Percentiles rank a stretch among this genome's conserved stretches.
phyloP scores from a whole-genome alignment of 2,797 vertebrate species.

The Borostomias antarcticus region DNA sequence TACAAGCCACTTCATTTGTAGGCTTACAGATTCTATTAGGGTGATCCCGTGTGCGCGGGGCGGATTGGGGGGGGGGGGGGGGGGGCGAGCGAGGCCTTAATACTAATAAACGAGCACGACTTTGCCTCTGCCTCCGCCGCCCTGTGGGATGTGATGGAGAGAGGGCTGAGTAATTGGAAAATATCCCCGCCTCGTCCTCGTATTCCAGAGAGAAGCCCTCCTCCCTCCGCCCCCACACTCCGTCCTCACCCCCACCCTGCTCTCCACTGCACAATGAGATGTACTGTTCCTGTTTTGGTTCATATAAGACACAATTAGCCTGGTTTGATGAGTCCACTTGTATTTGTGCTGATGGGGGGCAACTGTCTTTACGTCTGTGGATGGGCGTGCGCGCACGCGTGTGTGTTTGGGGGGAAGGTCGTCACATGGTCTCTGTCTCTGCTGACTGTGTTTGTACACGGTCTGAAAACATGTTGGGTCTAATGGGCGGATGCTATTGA shows the following conservation, averaged over 20 bases:
- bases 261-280: constrained; percentile 44
- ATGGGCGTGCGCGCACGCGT: constrained; percentile 2
- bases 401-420: neutral
- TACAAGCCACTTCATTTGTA: constrained; percentile 61
- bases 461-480: constrained; percentile 9
- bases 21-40: constrained; percentile 61
- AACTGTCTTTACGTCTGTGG: neutral
- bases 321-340: constrained; percentile 16
- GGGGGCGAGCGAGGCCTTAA: constrained; percentile 50
- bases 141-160: constrained; percentile 58
- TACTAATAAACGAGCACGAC: constrained; percentile 71
- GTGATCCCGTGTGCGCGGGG: constrained; percentile 38
- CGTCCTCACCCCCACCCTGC: constrained; percentile 12
- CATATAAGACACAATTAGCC: constrained; percentile 51
- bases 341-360: neutral
- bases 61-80: neutral
- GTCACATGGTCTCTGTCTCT: constrained; percentile 1
- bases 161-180: constrained; percentile 76
- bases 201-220: constrained; percentile 47
- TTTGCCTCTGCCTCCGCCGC: constrained; percentile 56
- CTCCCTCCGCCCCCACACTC: neutral
- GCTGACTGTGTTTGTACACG: constrained; percentile 1
- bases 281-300: constrained; percentile 46
- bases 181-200: constrained; percentile 63
- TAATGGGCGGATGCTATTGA: constrained; percentile 10